Evolutionary conservation across 2,113 vertebrate species (phyloP).

Genomic region (Telmatochromis brachygnathus): DNA sequence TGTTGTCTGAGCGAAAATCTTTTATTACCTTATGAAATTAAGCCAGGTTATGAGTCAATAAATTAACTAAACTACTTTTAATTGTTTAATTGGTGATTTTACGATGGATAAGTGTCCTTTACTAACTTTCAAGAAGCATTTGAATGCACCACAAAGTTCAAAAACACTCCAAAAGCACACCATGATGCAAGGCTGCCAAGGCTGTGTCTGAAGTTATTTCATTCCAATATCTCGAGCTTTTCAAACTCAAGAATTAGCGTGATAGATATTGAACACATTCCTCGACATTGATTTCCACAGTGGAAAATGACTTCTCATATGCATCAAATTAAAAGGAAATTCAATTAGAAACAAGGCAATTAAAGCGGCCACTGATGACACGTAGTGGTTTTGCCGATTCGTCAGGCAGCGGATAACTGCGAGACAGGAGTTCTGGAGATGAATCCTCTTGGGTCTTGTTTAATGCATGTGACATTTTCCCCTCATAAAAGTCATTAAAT

Average conservation of each 20-base stretch:
- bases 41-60: background rate
- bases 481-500: conserved; percentile 17
- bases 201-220: background rate
- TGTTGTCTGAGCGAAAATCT: background rate
- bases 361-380: background rate
- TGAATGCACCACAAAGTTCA: background rate
- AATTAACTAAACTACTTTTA: background rate
- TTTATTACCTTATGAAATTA: background rate
- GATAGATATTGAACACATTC: background rate
- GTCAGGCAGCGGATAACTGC: background rate
- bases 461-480: conserved; percentile 2
- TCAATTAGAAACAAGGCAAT: background rate
- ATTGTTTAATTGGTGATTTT: background rate
- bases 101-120: background rate
- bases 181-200: background rate
- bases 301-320: background rate
- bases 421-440: background rate
- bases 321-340: background rate
- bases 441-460: background rate
- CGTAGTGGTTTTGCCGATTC: background rate
- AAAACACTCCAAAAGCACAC: background rate
- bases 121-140: background rate
- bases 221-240: background rate
- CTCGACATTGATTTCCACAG: background rate
- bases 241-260: background rate